Conservation (phyloP, 2,113 vertebrate species). For the Clupea harengus region DNA sequence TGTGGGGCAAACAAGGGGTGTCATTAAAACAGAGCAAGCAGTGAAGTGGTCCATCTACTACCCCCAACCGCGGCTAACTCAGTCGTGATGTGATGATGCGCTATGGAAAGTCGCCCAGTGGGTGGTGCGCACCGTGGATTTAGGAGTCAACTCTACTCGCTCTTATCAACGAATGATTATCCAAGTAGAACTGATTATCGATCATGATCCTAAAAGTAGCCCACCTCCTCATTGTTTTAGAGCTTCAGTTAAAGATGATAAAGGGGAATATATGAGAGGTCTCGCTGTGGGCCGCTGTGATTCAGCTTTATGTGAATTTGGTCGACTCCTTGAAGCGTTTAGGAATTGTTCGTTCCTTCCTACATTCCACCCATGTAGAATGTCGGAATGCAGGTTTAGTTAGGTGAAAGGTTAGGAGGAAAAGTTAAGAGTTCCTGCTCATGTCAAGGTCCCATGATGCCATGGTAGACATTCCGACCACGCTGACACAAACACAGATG, state of each 20-base stretch:
- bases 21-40: not conserved
- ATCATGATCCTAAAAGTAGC: not conserved
- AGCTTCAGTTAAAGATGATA: not conserved
- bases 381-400: not conserved
- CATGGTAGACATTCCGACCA: not conserved
- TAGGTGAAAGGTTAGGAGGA: not conserved
- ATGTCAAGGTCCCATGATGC: not conserved
- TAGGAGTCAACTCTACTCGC: not conserved
- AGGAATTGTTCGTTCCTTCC: not conserved
- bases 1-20: not conserved
- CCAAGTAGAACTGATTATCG: no score
- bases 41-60: constrained; percentile 10
- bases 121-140: not conserved
- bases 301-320: no score
- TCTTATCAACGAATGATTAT: not conserved
- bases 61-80: not conserved
- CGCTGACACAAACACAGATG: not conserved
- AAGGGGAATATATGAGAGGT: not conserved
- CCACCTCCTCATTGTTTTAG: not conserved
- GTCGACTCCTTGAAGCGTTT: not conserved
- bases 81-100: constrained; percentile 18
- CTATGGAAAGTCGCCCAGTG: constrained; percentile 7
- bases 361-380: not conserved
- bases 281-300: not conserved
- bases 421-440: not conserved